Conservation (phyloP, 2,888 invertebrate genomes). For the Tipula vernalis region DNA sequence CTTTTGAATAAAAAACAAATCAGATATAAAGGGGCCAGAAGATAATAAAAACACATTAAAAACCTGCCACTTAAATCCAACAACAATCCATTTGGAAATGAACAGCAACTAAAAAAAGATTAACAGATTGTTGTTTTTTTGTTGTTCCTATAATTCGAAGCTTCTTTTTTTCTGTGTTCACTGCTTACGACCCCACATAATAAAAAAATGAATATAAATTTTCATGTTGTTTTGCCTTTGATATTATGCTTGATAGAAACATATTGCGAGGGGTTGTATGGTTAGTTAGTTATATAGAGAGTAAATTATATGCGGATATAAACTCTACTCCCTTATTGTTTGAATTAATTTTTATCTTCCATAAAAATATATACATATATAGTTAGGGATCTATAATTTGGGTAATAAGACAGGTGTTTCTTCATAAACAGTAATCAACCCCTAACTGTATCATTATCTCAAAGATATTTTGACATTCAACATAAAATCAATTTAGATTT, state of each 20-base stretch:
- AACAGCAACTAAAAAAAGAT: neutral
- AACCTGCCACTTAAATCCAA: slow-evolving; percentile 4
- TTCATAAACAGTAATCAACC: neutral
- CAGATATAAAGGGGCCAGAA: neutral
- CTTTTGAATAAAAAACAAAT: neutral
- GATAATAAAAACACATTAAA: slow-evolving; percentile 4
- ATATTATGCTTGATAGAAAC: neutral
- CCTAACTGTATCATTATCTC: neutral
- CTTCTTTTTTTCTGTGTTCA: neutral
- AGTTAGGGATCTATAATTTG: neutral
- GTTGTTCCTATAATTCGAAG: neutral
- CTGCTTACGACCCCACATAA: neutral
- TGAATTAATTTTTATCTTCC: neutral
- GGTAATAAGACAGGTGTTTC: neutral
- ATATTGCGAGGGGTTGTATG: neutral
- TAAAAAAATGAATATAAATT: neutral
- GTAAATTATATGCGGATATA: neutral
- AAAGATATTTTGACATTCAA: neutral
- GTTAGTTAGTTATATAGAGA: neutral
- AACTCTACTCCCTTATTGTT: neutral
- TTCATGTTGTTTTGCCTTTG: neutral
- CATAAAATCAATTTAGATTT: neutral
- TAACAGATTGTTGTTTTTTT: neutral
- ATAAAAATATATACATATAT: neutral
- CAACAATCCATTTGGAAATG: neutral